Evolutionary conservation across 2,797 vertebrate species (phyloP), one percentile per base, ranked within the genome.

Genomic region (Pteronotus mesoamericanus): DNA sequence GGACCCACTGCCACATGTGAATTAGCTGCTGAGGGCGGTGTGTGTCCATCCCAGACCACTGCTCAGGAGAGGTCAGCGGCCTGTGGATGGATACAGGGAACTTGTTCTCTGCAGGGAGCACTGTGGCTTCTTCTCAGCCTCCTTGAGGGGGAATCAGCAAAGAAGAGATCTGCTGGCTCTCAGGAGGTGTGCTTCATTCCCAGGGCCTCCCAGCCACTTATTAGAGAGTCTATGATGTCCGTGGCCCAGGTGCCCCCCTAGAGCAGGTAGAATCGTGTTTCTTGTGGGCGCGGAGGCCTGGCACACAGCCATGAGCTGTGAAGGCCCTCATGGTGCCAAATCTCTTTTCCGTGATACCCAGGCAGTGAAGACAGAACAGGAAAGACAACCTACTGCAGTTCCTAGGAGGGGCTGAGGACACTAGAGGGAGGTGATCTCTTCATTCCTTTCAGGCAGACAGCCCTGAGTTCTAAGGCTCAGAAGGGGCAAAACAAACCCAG

Each of bases 241-340:
- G 0, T 32, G 48, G 68, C 53, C 77, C 29, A 2, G 2, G 3
- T 10, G 55, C 61, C 34, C 39, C 39, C 39, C 48, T 80, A 1
- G 15, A 68, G 44, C 71, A 68, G 37, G 69, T 8, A 2, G 53
- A 77, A 46, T 97, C 22, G 0, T 74, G 86, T 94, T 97, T 97
- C 91, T 64, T 95, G 44, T 84, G 94, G 94, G 69, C 61, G 57
- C 57, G 18, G 37, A 89, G 78, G 69, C 18, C 78, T 94, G 96
- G 96, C 83, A 12, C 1, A 21, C 61, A 80, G 74, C 86, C 64
- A 51, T 0, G 1, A 39, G 46, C 71, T 48, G 1, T 91, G 88
- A 94, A 95, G 91, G 78, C 83, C 89, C 66, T 12, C 2, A 18
- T 87, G 88, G 94, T 74, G 69, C 57, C 15, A 91, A 91, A 96